Conservation (phyloP, 1,140 invertebrate genomes). For the Pentalonia nigronervosa region DNA sequence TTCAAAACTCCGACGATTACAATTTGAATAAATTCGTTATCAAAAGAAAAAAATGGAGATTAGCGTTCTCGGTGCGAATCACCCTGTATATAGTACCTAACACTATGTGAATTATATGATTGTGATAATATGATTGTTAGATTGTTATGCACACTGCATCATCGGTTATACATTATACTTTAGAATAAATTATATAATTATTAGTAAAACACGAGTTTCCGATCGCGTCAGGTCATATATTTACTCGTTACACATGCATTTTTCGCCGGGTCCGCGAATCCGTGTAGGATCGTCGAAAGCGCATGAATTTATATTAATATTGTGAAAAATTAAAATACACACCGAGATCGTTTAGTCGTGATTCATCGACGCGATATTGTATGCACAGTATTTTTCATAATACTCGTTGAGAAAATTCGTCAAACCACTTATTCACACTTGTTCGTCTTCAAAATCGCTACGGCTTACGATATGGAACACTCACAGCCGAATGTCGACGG, state of each 20-base stretch:
- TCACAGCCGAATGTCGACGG: neutral
- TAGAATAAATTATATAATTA: neutral
- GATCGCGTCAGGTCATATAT: neutral
- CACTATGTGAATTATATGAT: neutral
- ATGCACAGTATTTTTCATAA: neutral
- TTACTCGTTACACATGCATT: neutral
- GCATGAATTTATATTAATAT: neutral
- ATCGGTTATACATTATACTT: neutral
- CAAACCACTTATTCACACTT: neutral
- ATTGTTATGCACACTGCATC: neutral
- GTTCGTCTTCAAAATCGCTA: neutral
- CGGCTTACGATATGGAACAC: neutral
- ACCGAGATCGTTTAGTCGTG: neutral
- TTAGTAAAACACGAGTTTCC: neutral
- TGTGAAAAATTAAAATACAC: neutral
- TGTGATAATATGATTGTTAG: neutral
- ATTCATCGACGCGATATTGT: no score
- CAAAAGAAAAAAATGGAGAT: no score
- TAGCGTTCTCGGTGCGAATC: no score
- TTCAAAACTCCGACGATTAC: no score
- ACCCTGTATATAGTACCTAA: no score
- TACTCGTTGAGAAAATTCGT: neutral
- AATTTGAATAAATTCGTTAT: no score
- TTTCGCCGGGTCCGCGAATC: neutral
- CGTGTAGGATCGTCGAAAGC: neutral